phyloP scores from a whole-genome alignment of 1,140 invertebrate genomes.

The Rhopalosiphum maidis region DNA sequence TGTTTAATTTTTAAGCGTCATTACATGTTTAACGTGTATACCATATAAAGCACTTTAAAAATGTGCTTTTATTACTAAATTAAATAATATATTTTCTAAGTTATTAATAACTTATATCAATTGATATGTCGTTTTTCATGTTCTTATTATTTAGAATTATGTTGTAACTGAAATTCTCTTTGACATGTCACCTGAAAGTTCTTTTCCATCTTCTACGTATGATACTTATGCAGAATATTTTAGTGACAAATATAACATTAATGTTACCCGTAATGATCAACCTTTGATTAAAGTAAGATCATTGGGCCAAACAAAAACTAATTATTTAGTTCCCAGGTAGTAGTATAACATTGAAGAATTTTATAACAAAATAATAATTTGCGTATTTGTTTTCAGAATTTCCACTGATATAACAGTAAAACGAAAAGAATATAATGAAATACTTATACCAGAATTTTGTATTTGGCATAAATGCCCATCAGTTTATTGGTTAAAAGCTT shows the following conservation, averaged over 20 bases:
- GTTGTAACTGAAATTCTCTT: conserved; percentile 83
- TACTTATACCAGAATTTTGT: conserved; percentile 89
- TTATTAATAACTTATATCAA: no score
- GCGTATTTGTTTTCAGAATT: conserved; percentile 2
- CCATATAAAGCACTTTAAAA: no score
- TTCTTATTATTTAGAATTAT: conserved; percentile 65
- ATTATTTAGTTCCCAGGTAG: conserved; percentile 76
- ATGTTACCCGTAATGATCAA: conserved; percentile 72
- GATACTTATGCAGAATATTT: conserved; percentile 84
- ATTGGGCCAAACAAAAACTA: conserved; percentile 67
- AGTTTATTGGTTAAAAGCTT: conserved; percentile 88
- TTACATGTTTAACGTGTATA: no score
- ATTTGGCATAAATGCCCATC: conserved; percentile 75
- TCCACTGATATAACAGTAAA: conserved; percentile 61
- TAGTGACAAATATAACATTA: conserved; percentile 74
- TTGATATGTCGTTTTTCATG: not conserved
- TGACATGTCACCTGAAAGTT: conserved; percentile 76
- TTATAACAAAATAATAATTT: not conserved
- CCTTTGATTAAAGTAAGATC: conserved; percentile 84
- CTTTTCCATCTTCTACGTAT: conserved; percentile 81
- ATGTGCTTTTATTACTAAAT: no score
- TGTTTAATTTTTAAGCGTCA: no score
- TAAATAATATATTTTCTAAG: no score
- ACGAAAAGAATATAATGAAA: conserved; percentile 68
- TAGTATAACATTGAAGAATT: conserved; percentile 61